Percentiles rank a stretch among this genome's conserved stretches.
Conservation (phyloP, 2,113 vertebrate genomes). For the Phoxinus phoxinus region DNA sequence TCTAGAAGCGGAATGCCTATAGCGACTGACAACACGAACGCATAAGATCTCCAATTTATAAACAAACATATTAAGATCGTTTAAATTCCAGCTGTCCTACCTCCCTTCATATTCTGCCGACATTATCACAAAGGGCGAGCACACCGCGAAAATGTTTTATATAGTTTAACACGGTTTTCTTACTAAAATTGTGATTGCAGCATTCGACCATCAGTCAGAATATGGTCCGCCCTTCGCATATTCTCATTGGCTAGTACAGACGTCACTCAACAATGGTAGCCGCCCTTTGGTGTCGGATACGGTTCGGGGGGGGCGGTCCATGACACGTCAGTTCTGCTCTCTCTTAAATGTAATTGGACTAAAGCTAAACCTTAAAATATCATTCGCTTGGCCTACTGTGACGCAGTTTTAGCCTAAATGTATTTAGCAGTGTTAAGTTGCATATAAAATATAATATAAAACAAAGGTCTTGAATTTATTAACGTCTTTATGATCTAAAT, state of each 20-base stretch:
- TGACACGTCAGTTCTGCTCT: not conserved
- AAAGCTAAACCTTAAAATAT: not conserved
- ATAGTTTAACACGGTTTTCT: slow-evolving; percentile 66
- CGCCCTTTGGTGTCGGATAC: not conserved
- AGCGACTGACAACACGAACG: not conserved
- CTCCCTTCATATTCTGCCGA: slow-evolving; percentile 79
- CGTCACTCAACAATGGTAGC: slow-evolving; percentile 27
- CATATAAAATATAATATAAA: too few relatives aligned
- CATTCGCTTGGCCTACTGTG: slow-evolving; percentile 8
- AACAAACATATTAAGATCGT: not conserved
- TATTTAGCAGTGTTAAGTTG: not conserved
- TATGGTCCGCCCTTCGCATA: slow-evolving; percentile 39
- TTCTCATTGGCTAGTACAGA: slow-evolving; percentile 56
- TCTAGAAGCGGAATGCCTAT: not conserved
- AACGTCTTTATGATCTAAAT: not conserved
- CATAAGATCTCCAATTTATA: not conserved
- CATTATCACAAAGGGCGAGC: slow-evolving; percentile 79
- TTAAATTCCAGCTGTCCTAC: slow-evolving; percentile 61
- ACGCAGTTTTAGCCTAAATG: not conserved
- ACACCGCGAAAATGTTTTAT: slow-evolving; percentile 71
- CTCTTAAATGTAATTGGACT: not conserved
- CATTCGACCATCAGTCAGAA: slow-evolving; percentile 65
- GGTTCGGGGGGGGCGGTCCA: not conserved
- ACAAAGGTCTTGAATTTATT: not conserved
- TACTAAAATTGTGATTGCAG: slow-evolving; percentile 66